Evolutionary conservation across 2,888 invertebrate genomes (phyloP), one percentile per base, ranked within the genome.

Genomic region (Lochmaea capreae): DNA sequence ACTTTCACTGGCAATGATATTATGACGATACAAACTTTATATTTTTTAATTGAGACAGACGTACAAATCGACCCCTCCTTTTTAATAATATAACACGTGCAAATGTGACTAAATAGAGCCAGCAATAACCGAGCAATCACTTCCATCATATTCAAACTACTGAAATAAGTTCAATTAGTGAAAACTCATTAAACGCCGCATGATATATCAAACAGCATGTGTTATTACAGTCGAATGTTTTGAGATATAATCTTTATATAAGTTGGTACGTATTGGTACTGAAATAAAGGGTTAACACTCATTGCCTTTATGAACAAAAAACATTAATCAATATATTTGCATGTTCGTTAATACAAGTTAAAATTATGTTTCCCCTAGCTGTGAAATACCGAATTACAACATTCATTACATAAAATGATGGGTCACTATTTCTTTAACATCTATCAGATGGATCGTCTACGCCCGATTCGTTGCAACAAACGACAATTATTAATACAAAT

Each of bases 231-330:
- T 80, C 81, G 81, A 83, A 81, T 68, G 82, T 79, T 79, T 81
- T 80, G 78, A 85, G 84, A 85, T 85, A 83, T 83, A 84, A 85
- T 85, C 85, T 85, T 81, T 72, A 69, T 72, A 83, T 81, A 81
- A 81, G 83, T 84, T 85, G 85, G 85, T 84, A 86, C 85, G 84
- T 83, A 84, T 84, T 85, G 85, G 85, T 84, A 86, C 85, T 81
- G 81, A 82, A 83, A 81, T 81, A 81, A 84, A 83, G 83, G 84
- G 84, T 84, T 82, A 81, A 79, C 78, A 74, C 81, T 79, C 80
- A 80, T 83, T 82, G 49, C 71, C 39, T 33, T 81, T 81, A 82
- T 82, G 81, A 79, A 80, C 80, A 77, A 81, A 82, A 46, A 82
- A 82, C 83, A 83, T 83, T 83, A 83, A 84, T 84, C 85, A 83